Percentiles rank a stretch among this genome's conserved stretches.
These are phyloP conservation scores for Pedetes capensis DNA, from an alignment of 2,113 vertebrate genomes.

Conservation along the genomic window DNA sequence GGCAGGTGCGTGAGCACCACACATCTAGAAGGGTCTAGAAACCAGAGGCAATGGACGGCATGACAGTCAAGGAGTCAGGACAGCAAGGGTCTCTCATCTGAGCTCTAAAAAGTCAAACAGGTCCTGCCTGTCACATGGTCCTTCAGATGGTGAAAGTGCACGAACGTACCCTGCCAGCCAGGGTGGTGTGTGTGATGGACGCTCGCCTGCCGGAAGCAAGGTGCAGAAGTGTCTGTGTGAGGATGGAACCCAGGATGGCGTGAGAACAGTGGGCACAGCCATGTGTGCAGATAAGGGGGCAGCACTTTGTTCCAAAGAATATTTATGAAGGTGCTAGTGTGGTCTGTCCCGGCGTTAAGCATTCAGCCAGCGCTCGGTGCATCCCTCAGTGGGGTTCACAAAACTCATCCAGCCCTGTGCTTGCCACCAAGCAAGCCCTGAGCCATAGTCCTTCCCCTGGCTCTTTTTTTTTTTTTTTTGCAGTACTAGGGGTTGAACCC, in stretches of 20 bases:
- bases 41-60: neutral
- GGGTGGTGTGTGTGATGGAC: accelerated
- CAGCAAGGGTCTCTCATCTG: neutral
- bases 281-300: neutral
- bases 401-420: neutral
- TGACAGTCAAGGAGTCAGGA: neutral
- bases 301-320: neutral
- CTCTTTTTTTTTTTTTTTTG: too few species aligned
- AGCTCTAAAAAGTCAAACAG: neutral
- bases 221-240: neutral
- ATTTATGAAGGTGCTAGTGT: neutral
- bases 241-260: neutral
- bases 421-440: too few species aligned
- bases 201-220: too few species aligned
- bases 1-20: too few species aligned
- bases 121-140: neutral
- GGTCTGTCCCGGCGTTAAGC: accelerated
- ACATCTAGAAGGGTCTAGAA: neutral
- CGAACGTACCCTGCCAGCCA: neutral
- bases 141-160: neutral
- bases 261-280: neutral
- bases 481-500: too few species aligned
- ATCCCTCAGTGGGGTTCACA: neutral
- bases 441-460: too few species aligned
- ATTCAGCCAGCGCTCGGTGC: too few species aligned